phyloP scores from a whole-genome alignment of 2,797 vertebrate genomes.

The Sebastes trivittatus region DNA sequence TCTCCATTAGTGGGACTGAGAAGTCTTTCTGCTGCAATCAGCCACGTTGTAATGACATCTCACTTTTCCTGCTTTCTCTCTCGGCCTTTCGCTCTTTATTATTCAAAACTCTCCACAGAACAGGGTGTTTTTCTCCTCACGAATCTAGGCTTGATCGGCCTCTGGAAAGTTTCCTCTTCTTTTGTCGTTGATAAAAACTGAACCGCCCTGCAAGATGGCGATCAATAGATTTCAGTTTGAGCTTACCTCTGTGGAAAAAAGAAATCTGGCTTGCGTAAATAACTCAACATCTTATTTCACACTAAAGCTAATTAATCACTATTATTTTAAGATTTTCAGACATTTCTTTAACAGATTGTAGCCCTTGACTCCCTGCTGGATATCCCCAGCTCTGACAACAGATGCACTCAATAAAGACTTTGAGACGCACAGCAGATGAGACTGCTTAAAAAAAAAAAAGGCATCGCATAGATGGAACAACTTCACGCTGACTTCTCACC shows the following conservation, averaged over 20 bases:
- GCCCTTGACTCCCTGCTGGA: slow-evolving; percentile 6
- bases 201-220: background rate
- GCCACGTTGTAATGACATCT: slow-evolving; percentile 29
- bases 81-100: background rate
- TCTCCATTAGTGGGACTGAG: slow-evolving; percentile 34
- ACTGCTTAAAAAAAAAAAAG: slow-evolving; percentile 4
- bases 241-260: background rate
- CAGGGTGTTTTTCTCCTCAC: background rate
- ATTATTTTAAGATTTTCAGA: slow-evolving; percentile 24
- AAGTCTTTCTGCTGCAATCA: slow-evolving; percentile 23
- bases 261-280: background rate
- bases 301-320: background rate
- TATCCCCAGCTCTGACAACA: slow-evolving; percentile 36
- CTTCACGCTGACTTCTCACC: slow-evolving; percentile 43
- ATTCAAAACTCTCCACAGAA: slow-evolving; percentile 10
- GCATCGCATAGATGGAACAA: slow-evolving; percentile 23
- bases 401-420: slow-evolving; percentile 31
- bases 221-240: background rate
- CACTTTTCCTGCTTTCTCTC: slow-evolving; percentile 20
- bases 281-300: slow-evolving; percentile 8
- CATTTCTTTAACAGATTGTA: slow-evolving; percentile 34
- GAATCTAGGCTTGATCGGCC: background rate
- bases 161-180: background rate
- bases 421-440: slow-evolving; percentile 30
- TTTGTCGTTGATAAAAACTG: background rate